phyloP scores from a whole-genome alignment of 1,140 invertebrate genomes.

The Temnothorax nylanderi region DNA sequence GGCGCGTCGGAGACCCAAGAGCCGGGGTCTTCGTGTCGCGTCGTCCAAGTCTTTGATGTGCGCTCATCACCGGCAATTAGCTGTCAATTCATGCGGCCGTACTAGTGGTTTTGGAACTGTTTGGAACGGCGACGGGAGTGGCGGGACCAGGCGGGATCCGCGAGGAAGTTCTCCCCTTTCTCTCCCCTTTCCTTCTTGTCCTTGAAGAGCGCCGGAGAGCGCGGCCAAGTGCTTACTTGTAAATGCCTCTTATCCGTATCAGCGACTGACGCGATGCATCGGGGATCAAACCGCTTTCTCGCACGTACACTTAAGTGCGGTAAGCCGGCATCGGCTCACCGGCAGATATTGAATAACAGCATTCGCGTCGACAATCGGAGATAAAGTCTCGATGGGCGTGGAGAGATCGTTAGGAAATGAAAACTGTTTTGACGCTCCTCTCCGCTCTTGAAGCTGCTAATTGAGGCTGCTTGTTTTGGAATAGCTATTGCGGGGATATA shows the following conservation, averaged over 20 bases:
- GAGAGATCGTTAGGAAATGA: background rate
- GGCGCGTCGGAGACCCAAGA: background rate
- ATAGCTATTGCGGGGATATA: too few species aligned
- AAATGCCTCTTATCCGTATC: background rate
- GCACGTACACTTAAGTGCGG: background rate
- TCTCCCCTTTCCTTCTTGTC: background rate
- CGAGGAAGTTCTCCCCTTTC: background rate
- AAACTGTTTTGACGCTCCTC: background rate
- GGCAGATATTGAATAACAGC: background rate
- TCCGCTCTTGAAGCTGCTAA: background rate
- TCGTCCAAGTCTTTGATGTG: constrained; percentile 73
- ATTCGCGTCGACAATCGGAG: background rate
- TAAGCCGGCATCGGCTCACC: background rate
- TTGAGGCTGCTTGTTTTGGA: background rate
- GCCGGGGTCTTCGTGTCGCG: constrained; percentile 37
- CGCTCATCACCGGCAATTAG: constrained; percentile 73
- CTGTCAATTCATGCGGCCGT: constrained; percentile 70
- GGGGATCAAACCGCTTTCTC: background rate
- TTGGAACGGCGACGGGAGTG: too few species aligned
- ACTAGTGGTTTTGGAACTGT: constrained; percentile 59
- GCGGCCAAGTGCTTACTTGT: background rate
- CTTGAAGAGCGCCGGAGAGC: background rate
- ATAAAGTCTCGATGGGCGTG: background rate
- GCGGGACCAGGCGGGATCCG: constrained; percentile 24
- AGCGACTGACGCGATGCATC: background rate